Base-by-base conservation (phyloP, 2,888 invertebrate species). In the Ariolimax columbianus region DNA sequence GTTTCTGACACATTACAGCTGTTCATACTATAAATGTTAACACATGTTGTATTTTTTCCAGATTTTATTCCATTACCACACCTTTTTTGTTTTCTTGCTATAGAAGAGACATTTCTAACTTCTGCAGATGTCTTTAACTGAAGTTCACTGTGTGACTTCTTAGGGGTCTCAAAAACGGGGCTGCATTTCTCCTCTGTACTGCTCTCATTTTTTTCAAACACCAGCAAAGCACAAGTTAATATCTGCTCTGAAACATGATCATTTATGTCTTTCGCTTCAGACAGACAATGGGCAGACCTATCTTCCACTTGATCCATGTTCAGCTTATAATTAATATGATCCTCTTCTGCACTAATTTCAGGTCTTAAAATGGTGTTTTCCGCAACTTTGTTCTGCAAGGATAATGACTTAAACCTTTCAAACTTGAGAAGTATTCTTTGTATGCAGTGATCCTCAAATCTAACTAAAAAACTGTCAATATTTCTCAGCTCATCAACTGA, bases 381-480 rank as follows among this genome's bases (percentile, higher is more conserved):
- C n/a, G 23, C 23, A 6, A 30, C 9, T 14, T 59, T 14, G 38
- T 17, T 0, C 11, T 77, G 59, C 36, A 36, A 38, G 26, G 59
- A 14, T 36, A 70, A 11, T 38, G 33, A 40, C n/a, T 82, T 72
- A 33, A 63, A 77, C 63, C 30, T 77, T 77, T 77, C 66, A 83
- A 83, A 77, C 23, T 66, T 75, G 4, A 77, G 23, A 30, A 83
- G 19, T 33, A 83, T 43, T 19, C 43, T 66, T 47, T 66, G 47
- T 9, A 83, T 40, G 23, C 66, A 83, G 6, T 43, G 38, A 66
- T 83, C 77, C 33, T 83, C 83, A 51, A 77, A 59, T 47, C 36
- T 77, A 0, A 23, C 43, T n/a, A 83, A 36, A 63, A 83, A 43
- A 4, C 14, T 47, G 66, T 83, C 77, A 6, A 77, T 33, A 23